Conservation (phyloP, 2,888 invertebrate genomes). For the Ormyrus labotus region DNA sequence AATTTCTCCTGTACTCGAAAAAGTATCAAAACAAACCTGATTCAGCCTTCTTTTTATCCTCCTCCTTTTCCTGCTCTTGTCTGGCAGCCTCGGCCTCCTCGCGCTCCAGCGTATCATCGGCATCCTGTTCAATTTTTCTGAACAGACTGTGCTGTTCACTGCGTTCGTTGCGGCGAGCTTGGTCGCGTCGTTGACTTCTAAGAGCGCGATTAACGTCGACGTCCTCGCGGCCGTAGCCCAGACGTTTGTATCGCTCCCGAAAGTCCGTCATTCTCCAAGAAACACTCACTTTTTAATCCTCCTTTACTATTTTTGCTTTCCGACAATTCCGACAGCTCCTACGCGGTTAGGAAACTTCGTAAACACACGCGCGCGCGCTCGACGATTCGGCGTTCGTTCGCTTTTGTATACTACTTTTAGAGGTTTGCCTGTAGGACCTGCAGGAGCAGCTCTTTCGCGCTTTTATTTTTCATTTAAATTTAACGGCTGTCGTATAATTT, state of each 20-base stretch:
- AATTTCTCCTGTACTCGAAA: background rate
- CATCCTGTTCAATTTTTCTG: conserved; percentile 24
- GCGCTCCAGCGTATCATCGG: background rate
- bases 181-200: conserved; percentile 47
- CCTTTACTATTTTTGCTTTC: background rate
- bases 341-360: background rate
- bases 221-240: conserved; percentile 51
- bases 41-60: conserved; percentile 8
- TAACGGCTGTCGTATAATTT: too few species aligned
- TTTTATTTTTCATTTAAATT: too few species aligned
- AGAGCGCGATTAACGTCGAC: conserved; percentile 38
- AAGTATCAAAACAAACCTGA: conserved; percentile 35
- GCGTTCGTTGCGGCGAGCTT: conserved; percentile 42
- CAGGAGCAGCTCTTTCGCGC: too few species aligned
- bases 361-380: too few species aligned
- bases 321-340: background rate
- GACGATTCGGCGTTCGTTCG: too few species aligned
- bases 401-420: too few species aligned
- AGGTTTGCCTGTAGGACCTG: too few species aligned
- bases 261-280: conserved; percentile 46
- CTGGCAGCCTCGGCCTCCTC: background rate
- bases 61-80: background rate
- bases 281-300: background rate
- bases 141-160: conserved; percentile 25
- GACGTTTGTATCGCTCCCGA: conserved; percentile 50